phyloP scores from a whole-genome alignment of 2,888 invertebrate genomes.

The Carpatolechia fugitivella region DNA sequence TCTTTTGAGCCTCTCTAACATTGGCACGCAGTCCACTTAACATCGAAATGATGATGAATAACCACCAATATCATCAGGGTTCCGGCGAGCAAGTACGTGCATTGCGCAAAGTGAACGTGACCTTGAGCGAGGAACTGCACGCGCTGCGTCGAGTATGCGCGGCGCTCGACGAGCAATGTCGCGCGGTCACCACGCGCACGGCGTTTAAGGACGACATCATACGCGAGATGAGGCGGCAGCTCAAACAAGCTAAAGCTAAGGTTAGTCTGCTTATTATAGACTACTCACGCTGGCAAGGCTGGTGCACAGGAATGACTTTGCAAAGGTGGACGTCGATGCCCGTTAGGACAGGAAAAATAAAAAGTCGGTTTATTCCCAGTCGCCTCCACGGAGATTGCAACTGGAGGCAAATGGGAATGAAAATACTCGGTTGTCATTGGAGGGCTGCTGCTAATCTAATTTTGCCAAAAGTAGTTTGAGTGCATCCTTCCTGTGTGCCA shows the following conservation, averaged over 20 bases:
- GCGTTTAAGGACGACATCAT: slow-evolving; percentile 83
- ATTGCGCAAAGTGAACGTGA: slow-evolving; percentile 79
- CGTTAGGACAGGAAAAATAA: no score
- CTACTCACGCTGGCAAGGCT: no score
- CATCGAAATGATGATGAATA: no score
- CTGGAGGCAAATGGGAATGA: no score
- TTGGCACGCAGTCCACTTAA: no score
- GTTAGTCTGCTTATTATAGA: slow-evolving; percentile 31
- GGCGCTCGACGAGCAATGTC: slow-evolving; percentile 77
- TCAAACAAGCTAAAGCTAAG: slow-evolving; percentile 72
- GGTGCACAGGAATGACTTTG: no score
- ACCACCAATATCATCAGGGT: slow-evolving; percentile 43
- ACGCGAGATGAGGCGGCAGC: slow-evolving; percentile 80
- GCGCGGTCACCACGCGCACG: slow-evolving; percentile 73
- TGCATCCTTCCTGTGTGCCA: no score
- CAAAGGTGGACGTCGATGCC: no score
- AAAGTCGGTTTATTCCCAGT: no score
- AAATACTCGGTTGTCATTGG: neutral
- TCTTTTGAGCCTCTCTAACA: no score
- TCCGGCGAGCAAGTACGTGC: slow-evolving; percentile 70
- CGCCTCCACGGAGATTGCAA: no score
- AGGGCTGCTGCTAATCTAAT: neutral
- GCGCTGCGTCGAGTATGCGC: slow-evolving; percentile 73
- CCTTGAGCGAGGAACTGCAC: slow-evolving; percentile 76
- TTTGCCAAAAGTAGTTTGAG: no score